Conservation (phyloP, 2,888 invertebrate genomes). For the Theretra japonica region DNA sequence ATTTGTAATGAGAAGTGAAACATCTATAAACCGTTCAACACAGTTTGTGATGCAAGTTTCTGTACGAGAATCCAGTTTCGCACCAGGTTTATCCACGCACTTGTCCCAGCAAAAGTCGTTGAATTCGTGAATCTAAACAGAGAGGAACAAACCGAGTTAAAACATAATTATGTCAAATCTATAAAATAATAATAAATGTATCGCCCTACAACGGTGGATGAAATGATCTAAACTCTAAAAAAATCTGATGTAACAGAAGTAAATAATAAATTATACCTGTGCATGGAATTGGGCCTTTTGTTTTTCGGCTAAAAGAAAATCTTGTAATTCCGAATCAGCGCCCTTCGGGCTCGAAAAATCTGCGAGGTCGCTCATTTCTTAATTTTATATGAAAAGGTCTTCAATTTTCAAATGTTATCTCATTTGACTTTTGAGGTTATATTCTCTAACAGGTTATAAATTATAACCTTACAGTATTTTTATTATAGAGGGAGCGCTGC, state of each 20-base stretch:
- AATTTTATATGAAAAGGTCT: slow-evolving; percentile 13
- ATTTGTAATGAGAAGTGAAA: slow-evolving; percentile 93
- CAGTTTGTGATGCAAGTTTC: slow-evolving; percentile 97
- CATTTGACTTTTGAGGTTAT: slow-evolving; percentile 6
- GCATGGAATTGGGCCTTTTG: slow-evolving; percentile 95
- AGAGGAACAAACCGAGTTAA: neutral
- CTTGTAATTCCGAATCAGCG: slow-evolving; percentile 91
- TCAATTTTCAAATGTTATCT: slow-evolving; percentile 27
- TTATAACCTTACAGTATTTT: too few species aligned
- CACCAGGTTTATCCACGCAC: slow-evolving; percentile 95
- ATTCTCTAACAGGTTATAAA: too few species aligned
- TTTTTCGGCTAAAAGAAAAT: slow-evolving; percentile 93
- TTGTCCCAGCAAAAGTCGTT: slow-evolving; percentile 98
- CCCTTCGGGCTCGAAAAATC: slow-evolving; percentile 72
- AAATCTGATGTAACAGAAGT: slow-evolving; percentile 31
- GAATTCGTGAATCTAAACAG: slow-evolving; percentile 92
- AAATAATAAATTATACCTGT: slow-evolving; percentile 85
- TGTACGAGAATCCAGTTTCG: slow-evolving; percentile 93
- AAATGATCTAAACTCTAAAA: neutral
- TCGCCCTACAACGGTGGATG: neutral
- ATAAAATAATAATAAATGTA: slow-evolving; percentile 25
- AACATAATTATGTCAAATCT: slow-evolving; percentile 89
- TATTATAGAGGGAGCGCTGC: too few species aligned
- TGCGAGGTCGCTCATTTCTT: slow-evolving; percentile 69
- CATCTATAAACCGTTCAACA: slow-evolving; percentile 97